Evolutionary conservation across 2,113 vertebrate genomes (phyloP).

Genomic region (Gymnorhina tibicen): DNA sequence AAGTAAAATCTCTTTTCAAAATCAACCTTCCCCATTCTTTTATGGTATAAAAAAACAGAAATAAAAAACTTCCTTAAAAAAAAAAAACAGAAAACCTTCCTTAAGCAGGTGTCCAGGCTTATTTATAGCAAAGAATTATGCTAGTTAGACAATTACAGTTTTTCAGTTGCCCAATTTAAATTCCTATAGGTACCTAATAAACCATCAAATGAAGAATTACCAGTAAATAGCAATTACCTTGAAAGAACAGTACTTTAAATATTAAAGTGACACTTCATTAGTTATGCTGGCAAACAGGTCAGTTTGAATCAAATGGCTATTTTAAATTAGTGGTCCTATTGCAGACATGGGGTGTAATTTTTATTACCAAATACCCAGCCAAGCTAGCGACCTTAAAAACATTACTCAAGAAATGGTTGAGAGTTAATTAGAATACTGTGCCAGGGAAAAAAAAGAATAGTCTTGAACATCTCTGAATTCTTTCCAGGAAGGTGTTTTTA

Average conservation of each 20-base stretch:
- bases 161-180: conserved; percentile 62
- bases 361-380: conserved; percentile 54
- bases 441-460: neutral
- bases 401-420: conserved; percentile 42
- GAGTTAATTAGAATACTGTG: conserved; percentile 45
- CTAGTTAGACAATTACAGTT: conserved; percentile 58
- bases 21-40: conserved; percentile 3
- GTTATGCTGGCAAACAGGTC: conserved; percentile 48
- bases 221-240: conserved; percentile 54
- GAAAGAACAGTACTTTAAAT: conserved; percentile 46
- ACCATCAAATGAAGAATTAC: conserved; percentile 60
- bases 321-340: conserved; percentile 60
- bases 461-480: conserved; percentile 37
- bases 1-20: neutral
- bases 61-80: neutral
- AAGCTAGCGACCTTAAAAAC: conserved; percentile 51
- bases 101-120: conserved; percentile 14
- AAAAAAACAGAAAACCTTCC: neutral
- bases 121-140: conserved; percentile 45
- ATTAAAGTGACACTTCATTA: conserved; percentile 55
- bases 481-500: conserved; percentile 60
- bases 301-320: conserved; percentile 46
- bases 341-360: conserved; percentile 38
- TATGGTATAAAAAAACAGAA: neutral
- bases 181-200: conserved; percentile 52